Conservation (phyloP, 2,113 vertebrate genomes). For the Bufo bufo region DNA sequence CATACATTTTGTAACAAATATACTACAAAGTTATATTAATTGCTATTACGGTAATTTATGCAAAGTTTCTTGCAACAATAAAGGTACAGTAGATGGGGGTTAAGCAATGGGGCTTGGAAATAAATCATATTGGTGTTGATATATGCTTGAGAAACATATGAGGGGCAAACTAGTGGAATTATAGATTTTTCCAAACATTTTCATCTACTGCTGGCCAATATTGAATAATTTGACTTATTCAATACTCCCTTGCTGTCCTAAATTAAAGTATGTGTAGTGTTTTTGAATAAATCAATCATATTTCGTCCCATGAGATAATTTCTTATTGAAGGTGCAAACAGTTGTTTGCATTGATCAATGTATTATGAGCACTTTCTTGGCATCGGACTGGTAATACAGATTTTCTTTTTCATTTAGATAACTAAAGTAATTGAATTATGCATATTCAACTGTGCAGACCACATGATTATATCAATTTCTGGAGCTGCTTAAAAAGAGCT, state of each 20-base stretch:
- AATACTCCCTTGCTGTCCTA: neutral
- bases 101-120: too few species aligned
- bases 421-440: neutral
- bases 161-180: too few species aligned
- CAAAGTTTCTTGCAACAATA: too few species aligned
- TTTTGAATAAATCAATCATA: neutral
- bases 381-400: neutral
- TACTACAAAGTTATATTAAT: too few species aligned
- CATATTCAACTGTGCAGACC: neutral
- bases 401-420: conserved; percentile 1
- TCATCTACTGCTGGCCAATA: too few species aligned
- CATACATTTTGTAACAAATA: too few species aligned
- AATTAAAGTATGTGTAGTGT: neutral
- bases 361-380: neutral
- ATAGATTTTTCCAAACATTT: too few species aligned
- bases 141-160: too few species aligned
- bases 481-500: neutral
- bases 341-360: neutral
- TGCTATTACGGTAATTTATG: too few species aligned
- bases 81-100: too few species aligned
- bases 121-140: too few species aligned
- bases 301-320: neutral
- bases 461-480: neutral
- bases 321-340: neutral
- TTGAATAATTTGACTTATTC: too few species aligned